A percentile compares a stretch with the other conserved stretches of the same genome.
These are phyloP conservation scores for Lagodon rhomboides DNA, from an alignment of 2,797 vertebrate species.

Conservation along the genomic window DNA sequence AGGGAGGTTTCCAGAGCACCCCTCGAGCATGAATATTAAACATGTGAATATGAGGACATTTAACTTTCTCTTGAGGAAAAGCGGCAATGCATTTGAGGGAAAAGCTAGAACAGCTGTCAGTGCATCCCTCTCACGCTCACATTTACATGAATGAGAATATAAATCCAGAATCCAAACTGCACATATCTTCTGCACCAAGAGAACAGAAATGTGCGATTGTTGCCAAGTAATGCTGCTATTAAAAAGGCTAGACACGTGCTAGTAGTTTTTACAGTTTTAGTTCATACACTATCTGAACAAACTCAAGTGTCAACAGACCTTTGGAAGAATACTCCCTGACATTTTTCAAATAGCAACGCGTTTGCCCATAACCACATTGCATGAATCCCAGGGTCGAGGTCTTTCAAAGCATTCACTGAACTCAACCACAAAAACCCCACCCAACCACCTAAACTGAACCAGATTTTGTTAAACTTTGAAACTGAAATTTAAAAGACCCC, in stretches of 20 bases:
- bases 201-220: conserved; percentile 18
- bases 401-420: conserved; percentile 82
- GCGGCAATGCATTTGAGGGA: conserved; percentile 27
- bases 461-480: conserved; percentile 80
- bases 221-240: conserved; percentile 20
- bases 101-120: conserved; percentile 18
- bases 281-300: conserved; percentile 43
- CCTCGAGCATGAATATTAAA: conserved; percentile 73
- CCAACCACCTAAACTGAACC: conserved; percentile 84
- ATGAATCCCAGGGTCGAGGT: conserved; percentile 79
- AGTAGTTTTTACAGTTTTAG: conserved; percentile 33
- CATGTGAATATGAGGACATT: conserved; percentile 67
- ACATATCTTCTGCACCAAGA: conserved; percentile 21
- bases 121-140: conserved; percentile 7
- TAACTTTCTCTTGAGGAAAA: conserved; percentile 57
- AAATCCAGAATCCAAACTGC: conserved; percentile 35
- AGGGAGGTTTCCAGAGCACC: conserved; percentile 57
- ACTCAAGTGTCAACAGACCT: conserved; percentile 64
- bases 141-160: conserved; percentile 17
- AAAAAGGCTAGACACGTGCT: conserved; percentile 17
- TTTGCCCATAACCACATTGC: conserved; percentile 83
- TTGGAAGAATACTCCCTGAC: conserved; percentile 60
- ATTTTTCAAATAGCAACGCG: conserved; percentile 82
- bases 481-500: conserved; percentile 58
- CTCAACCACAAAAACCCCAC: conserved; percentile 82